These are phyloP conservation scores for Catharus bicknelli DNA, from an alignment of 2,113 vertebrate species.

Conservation along the genomic window DNA sequence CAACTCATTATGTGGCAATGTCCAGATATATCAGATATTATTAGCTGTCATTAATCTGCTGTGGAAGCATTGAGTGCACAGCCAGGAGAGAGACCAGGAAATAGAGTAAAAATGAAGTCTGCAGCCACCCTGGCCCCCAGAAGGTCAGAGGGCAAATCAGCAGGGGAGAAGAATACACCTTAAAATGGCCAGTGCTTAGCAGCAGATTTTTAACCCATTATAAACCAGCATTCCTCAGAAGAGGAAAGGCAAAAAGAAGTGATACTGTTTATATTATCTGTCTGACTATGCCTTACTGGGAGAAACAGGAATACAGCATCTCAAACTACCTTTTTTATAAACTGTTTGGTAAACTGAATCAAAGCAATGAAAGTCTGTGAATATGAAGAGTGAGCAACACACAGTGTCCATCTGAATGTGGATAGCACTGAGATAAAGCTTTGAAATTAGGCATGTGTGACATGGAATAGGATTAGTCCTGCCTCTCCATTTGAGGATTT, in stretches of 20 bases:
- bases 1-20: constrained; percentile 96
- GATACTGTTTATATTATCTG: not conserved
- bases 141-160: constrained; percentile 83
- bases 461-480: not conserved
- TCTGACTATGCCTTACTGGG: not conserved
- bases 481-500: not conserved
- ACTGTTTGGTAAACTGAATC: not conserved
- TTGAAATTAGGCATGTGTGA: rapidly evolving
- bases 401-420: not conserved
- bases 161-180: constrained; percentile 57
- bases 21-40: constrained; percentile 99
- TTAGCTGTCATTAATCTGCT: constrained; percentile 99
- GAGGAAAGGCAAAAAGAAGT: not conserved
- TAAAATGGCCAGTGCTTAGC: constrained; percentile 56
- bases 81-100: constrained; percentile 75
- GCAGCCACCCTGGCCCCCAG: constrained; percentile 63
- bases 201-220: constrained; percentile 33
- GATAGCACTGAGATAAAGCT: not conserved
- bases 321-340: not conserved
- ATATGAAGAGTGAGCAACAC: not conserved
- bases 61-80: constrained; percentile 79
- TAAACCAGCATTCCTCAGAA: not conserved
- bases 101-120: constrained; percentile 80
- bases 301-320: not conserved
- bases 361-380: not conserved